These are phyloP conservation scores for Eupithecia abbreviata DNA, from an alignment of 2,888 invertebrate genomes.

Conservation along the genomic window DNA sequence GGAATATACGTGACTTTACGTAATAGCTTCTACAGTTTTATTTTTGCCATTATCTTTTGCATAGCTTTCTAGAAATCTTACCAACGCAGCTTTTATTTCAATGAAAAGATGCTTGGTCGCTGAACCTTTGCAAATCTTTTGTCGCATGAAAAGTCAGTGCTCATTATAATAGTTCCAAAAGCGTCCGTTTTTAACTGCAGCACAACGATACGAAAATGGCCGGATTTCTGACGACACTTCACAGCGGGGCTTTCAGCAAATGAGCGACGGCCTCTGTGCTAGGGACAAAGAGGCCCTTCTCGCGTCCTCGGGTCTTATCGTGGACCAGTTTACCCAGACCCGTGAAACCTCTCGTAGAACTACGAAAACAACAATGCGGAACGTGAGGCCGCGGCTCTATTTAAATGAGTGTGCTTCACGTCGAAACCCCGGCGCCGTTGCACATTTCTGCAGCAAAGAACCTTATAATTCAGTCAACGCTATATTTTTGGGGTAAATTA, in stretches of 20 bases:
- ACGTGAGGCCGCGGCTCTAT: slow-evolving; percentile 52
- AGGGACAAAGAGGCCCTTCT: slow-evolving; percentile 68
- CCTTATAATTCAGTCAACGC: slow-evolving; percentile 21
- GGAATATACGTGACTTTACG: slow-evolving; percentile 1
- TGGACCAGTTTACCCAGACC: slow-evolving; percentile 49
- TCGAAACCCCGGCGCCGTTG: slow-evolving; percentile 53
- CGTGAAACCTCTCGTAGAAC: slow-evolving; percentile 43
- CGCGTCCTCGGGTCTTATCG: slow-evolving; percentile 56
- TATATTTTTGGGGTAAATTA: slow-evolving; percentile 9
- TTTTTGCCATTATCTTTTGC: background rate
- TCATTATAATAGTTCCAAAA: slow-evolving; percentile 41
- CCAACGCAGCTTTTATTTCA: background rate
- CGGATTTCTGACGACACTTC: slow-evolving; percentile 69
- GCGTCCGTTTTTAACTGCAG: slow-evolving; percentile 56
- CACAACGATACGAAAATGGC: slow-evolving; percentile 60
- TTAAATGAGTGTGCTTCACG: slow-evolving; percentile 51
- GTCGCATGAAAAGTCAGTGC: slow-evolving; percentile 26
- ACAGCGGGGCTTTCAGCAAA: slow-evolving; percentile 73
- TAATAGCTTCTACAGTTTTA: background rate
- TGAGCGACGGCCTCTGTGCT: slow-evolving; percentile 67
- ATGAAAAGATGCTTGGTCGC: slow-evolving; percentile 3
- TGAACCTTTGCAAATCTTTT: slow-evolving; percentile 17
- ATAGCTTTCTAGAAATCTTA: background rate
- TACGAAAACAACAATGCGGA: slow-evolving; percentile 49
- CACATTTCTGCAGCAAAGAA: slow-evolving; percentile 56